Evolutionary conservation across 2,113 vertebrate species (phyloP), one percentile per base, ranked within the genome.

Genomic region (Strix uralensis): DNA sequence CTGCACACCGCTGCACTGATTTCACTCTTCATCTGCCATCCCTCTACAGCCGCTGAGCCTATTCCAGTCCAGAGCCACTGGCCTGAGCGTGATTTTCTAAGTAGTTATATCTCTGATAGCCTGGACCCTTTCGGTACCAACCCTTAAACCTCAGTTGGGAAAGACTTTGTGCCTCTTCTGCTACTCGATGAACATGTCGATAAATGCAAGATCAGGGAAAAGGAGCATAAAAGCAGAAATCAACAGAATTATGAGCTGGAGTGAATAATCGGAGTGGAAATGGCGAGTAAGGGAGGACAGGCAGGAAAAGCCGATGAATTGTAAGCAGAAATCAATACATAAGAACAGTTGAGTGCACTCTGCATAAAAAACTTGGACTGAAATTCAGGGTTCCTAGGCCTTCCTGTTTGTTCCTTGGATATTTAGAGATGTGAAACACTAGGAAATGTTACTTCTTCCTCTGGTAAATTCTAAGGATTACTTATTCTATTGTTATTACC

Each of bases 1-100:
- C 55, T 90, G 69, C 51, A 19, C 63, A 47, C 82, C 1, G 0
- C 80, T 92, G 92, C 82, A 73, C 74, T 86, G 79, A 78, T 88
- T 90, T 83, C 63, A 63, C 63, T 93, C 80, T 93, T 93, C 72
- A n/a, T 86, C 88, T 93, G 86, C 86, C 85, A 59, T 65, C 82
- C 73, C 81, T 80, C n/a, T 77, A 3, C 55, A 52, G 88, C 71
- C 6, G 0, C 55, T 66, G 55, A 83, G 29, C 67, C 29, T 44
- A 13, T 89, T 80, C 66, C 91, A 72, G 49, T 52, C 77, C 86
- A 47, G 69, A 92, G 77, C 61, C 30, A 25, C 77, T 47, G 84
- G 26, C 65, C 72, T 34, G 30, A 70, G n/a, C 3, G 9, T 36
- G 67, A 73, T 75, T 93, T 93, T 88, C 71, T 4, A 2, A 69